phyloP scores from a whole-genome alignment of 2,888 invertebrate species.

The Macrosoma leucophasiata region DNA sequence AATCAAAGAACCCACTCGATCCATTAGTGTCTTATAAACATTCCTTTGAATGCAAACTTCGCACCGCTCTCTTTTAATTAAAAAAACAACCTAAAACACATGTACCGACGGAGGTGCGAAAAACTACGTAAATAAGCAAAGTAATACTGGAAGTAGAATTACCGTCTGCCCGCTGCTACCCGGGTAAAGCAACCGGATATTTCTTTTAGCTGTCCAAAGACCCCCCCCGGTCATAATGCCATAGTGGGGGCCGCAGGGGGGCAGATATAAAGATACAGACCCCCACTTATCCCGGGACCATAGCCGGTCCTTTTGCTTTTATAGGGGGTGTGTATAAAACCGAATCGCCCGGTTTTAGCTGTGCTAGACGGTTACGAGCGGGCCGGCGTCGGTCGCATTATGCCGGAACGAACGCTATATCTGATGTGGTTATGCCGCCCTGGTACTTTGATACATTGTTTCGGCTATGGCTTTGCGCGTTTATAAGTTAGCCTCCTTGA shows the following conservation, averaged over 20 bases:
- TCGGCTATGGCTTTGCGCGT: constrained; percentile 46
- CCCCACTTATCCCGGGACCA: constrained; percentile 72
- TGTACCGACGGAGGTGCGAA: constrained; percentile 58
- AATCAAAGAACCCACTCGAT: no score
- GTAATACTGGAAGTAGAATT: constrained; percentile 66
- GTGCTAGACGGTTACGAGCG: constrained; percentile 72
- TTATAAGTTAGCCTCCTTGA: constrained; percentile 46
- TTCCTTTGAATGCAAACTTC: no score
- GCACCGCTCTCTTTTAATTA: constrained; percentile 27
- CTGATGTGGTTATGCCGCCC: constrained; percentile 61
- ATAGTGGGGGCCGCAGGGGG: constrained; percentile 60
- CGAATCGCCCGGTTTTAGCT: constrained; percentile 74
- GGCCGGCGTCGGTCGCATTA: constrained; percentile 52
- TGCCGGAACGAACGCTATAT: constrained; percentile 52
- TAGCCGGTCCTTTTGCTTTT: constrained; percentile 75
- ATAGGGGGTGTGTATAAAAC: constrained; percentile 76
- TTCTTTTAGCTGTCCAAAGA: constrained; percentile 76
- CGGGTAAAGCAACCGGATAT: constrained; percentile 70
- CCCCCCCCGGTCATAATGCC: constrained; percentile 73
- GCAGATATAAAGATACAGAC: constrained; percentile 74
- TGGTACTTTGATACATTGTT: constrained; percentile 63
- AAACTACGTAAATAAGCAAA: constrained; percentile 66
- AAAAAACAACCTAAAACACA: no score
- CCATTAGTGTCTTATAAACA: no score
- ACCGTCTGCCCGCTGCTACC: constrained; percentile 57